These are phyloP conservation scores for Riparia riparia DNA, from an alignment of 2,113 vertebrate species.

Conservation along the genomic window DNA sequence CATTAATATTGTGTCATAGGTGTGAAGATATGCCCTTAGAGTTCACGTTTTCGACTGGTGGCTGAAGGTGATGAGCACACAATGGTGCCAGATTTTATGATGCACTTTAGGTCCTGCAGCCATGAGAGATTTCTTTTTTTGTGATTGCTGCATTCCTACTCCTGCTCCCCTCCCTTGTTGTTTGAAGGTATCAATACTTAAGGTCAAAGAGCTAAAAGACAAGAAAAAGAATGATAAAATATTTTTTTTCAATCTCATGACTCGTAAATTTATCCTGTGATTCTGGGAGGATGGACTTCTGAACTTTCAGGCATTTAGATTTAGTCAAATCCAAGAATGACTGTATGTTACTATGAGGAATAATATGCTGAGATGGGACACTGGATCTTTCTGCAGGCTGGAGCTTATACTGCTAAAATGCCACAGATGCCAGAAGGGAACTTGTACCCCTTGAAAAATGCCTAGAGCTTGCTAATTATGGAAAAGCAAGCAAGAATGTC, in stretches of 20 bases:
- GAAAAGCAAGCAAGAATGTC: not conserved
- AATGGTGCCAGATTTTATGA: not conserved
- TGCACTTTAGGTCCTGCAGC: not conserved
- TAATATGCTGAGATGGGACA: not conserved
- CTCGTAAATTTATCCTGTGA: not conserved
- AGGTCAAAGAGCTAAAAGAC: not conserved
- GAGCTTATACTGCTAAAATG: not conserved
- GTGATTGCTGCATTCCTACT: rapidly evolving
- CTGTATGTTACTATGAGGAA: not conserved
- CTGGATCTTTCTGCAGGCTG: not conserved
- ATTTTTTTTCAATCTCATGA: not conserved
- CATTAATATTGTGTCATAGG: rapidly evolving
- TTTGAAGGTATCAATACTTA: not conserved
- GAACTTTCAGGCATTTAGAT: not conserved
- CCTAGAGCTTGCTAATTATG: not conserved
- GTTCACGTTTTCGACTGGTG: not conserved
- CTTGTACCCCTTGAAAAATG: not conserved
- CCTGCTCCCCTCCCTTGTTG: not conserved
- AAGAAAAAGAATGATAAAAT: not conserved
- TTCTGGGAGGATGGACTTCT: not conserved
- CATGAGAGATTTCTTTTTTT: not conserved
- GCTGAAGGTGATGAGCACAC: not conserved
- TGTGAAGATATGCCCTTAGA: not conserved
- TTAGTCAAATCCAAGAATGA: not conserved
- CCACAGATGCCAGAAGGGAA: not conserved